Conservation (phyloP, 2,113 vertebrate genomes). For the Carettochelys insculpta region DNA sequence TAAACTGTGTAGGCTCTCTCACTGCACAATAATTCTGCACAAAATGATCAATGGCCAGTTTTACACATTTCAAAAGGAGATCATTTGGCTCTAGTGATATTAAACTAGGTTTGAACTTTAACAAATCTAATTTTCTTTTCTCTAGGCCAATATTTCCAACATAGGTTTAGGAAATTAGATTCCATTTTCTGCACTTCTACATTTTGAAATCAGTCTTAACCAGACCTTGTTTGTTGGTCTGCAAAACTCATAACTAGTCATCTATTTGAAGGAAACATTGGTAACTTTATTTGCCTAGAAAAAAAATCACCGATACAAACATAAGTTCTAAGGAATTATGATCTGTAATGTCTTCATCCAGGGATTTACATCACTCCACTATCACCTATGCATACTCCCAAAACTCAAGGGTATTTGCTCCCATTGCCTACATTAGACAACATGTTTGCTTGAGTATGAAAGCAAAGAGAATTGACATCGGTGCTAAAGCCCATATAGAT, state of each 20-base stretch:
- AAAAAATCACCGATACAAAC: not conserved
- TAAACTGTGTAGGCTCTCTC: not conserved
- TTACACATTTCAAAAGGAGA: not conserved
- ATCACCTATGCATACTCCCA: not conserved
- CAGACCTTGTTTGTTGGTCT: not conserved
- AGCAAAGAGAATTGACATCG: not conserved
- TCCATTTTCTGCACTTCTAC: slow-evolving; percentile 2
- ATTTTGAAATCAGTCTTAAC: not conserved
- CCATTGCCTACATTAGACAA: not conserved
- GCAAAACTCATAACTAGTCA: not conserved
- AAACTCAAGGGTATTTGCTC: not conserved
- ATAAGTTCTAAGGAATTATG: not conserved
- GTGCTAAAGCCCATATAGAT: not conserved
- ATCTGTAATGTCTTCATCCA: not conserved
- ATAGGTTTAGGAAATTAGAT: slow-evolving; percentile 21
- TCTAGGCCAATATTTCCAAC: slow-evolving; percentile 53
- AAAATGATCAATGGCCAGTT: not conserved
- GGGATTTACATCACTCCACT: not conserved
- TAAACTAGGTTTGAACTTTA: slow-evolving; percentile 64
- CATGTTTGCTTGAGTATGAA: not conserved
- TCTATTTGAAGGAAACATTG: rapidly evolving
- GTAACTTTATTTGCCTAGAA: not conserved
- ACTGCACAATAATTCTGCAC: not conserved
- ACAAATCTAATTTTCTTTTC: slow-evolving; percentile 63
- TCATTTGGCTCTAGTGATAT: slow-evolving; percentile 20